These are phyloP conservation scores for Balaenoptera acutorostrata DNA, from an alignment of 2,113 vertebrate genomes.

Conservation along the genomic window DNA sequence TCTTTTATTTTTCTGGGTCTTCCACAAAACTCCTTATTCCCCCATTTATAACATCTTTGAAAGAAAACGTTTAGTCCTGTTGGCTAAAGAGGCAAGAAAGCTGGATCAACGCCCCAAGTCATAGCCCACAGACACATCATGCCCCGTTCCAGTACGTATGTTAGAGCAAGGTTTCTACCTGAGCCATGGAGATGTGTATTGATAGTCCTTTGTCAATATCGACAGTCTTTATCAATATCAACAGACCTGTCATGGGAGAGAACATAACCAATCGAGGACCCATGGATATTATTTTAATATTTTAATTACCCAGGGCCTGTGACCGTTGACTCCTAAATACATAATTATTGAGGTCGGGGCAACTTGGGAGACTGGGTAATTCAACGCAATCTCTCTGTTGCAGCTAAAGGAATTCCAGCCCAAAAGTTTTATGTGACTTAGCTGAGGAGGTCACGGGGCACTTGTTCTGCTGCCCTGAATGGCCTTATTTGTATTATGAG, in stretches of 20 bases:
- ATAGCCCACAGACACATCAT: accelerated
- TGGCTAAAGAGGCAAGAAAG: neutral
- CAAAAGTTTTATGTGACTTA: neutral
- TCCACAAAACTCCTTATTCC: neutral
- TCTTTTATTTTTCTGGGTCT: neutral
- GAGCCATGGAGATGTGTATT: accelerated
- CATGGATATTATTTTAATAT: no score
- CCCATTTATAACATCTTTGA: no score
- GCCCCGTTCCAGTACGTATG: no score
- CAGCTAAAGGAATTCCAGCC: neutral
- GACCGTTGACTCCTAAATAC: neutral
- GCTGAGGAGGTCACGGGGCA: neutral
- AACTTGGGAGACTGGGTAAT: no score
- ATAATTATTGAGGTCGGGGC: accelerated
- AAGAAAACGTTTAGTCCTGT: neutral
- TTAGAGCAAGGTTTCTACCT: neutral
- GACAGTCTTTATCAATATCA: neutral
- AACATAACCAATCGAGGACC: neutral
- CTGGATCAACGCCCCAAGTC: neutral
- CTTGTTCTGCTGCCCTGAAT: neutral
- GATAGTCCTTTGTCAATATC: neutral
- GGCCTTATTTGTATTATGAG: neutral
- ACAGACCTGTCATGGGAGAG: neutral
- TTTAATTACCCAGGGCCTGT: neutral
- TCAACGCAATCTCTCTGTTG: neutral